phyloP scores from a whole-genome alignment of 2,113 vertebrate species.

The Mola mola region DNA sequence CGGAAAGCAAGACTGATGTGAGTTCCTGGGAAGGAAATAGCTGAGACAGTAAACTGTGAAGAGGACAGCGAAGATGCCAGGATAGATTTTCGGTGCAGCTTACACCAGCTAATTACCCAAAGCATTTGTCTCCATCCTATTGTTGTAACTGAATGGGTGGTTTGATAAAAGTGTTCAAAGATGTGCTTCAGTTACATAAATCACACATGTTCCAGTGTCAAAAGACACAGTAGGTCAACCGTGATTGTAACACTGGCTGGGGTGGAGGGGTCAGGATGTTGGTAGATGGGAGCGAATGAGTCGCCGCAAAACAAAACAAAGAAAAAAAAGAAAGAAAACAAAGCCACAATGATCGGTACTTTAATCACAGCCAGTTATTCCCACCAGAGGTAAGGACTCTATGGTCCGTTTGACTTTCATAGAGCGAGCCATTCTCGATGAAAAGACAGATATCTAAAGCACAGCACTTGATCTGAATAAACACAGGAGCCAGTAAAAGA shows the following conservation, averaged over 20 bases:
- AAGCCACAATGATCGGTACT: constrained; percentile 12
- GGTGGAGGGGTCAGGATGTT: constrained; percentile 32
- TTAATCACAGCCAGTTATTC: constrained; percentile 38
- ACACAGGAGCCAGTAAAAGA: constrained; percentile 13
- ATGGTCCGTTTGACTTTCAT: constrained; percentile 30
- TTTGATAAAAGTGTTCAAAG: constrained; percentile 45
- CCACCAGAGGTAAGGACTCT: constrained; percentile 15
- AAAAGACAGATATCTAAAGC: constrained; percentile 40
- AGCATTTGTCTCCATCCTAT: constrained; percentile 59
- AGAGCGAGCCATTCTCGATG: constrained; percentile 13
- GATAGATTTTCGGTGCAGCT: constrained; percentile 6
- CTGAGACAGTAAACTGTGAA: not conserved
- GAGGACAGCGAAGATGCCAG: constrained; percentile 5
- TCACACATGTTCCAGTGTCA: constrained; percentile 43
- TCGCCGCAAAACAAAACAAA: constrained; percentile 20
- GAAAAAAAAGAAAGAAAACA: constrained; percentile 2
- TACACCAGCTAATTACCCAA: constrained; percentile 59
- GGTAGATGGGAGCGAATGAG: constrained; percentile 11
- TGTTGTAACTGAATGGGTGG: constrained; percentile 55
- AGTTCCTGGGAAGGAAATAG: not conserved
- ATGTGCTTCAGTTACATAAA: constrained; percentile 50
- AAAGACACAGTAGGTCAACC: constrained; percentile 38
- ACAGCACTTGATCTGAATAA: constrained; percentile 41
- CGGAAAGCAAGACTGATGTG: constrained; percentile 8
- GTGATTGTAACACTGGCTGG: constrained; percentile 43